Evolutionary conservation across 2,888 invertebrate genomes (phyloP).

Genomic region (Lathronympha strigana): DNA sequence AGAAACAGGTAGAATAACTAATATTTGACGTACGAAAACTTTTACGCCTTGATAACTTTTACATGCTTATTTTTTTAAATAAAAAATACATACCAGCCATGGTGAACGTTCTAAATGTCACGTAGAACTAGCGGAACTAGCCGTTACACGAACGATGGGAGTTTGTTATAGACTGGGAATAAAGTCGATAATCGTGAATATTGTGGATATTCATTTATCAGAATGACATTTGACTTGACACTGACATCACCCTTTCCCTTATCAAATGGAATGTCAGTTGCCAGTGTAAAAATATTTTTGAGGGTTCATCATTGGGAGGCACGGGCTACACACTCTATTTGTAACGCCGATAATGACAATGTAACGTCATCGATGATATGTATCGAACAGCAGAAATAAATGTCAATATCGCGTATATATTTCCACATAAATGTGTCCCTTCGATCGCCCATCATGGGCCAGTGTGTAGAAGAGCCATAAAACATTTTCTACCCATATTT

Average conservation of each 20-base stretch:
- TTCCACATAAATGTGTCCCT: too few relatives aligned
- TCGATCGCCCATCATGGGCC: too few relatives aligned
- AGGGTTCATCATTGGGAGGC: not conserved
- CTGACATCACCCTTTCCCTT: constrained; percentile 19
- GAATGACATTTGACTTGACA: constrained; percentile 34
- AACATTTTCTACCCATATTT: too few relatives aligned
- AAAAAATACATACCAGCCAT: constrained; percentile 67
- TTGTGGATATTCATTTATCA: constrained; percentile 22
- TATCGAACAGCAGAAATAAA: too few relatives aligned
- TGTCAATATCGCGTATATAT: too few relatives aligned
- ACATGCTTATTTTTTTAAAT: constrained; percentile 13
- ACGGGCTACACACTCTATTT: too few relatives aligned
- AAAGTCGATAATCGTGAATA: constrained; percentile 33
- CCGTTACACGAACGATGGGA: constrained; percentile 33
- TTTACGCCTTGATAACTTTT: not conserved
- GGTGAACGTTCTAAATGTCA: constrained; percentile 53
- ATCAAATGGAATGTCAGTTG: constrained; percentile 8
- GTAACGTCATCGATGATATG: too few relatives aligned
- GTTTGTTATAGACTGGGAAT: constrained; percentile 15
- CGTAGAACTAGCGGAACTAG: constrained; percentile 52
- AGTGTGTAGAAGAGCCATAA: too few relatives aligned
- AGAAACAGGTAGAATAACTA: not conserved
- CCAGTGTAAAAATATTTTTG: constrained; percentile 3
- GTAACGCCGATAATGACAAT: too few relatives aligned
- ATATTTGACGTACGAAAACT: not conserved